A percentile compares a stretch with the other conserved stretches of the same genome.
phyloP scores from a whole-genome alignment of 1,140 invertebrate species.

The Marisa cornuarietis region DNA sequence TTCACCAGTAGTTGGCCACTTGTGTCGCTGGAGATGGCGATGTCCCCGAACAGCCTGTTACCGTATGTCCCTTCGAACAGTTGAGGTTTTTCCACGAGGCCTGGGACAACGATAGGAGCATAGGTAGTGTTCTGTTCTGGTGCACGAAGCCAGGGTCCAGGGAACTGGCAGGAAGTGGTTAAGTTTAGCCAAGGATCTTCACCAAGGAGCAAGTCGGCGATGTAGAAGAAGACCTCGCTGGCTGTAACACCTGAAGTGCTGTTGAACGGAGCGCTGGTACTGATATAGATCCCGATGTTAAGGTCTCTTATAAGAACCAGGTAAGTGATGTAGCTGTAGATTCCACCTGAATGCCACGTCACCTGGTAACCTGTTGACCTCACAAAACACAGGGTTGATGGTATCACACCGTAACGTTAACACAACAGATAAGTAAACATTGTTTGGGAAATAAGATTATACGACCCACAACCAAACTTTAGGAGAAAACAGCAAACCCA shows the following conservation, averaged over 20 bases:
- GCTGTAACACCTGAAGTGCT: too few relatives aligned
- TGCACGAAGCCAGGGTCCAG: slow-evolving; percentile 24
- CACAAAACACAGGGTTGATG: too few relatives aligned
- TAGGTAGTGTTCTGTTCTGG: too few relatives aligned
- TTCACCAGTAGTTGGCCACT: background rate
- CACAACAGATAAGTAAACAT: too few relatives aligned
- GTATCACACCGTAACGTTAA: too few relatives aligned
- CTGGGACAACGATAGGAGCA: too few relatives aligned
- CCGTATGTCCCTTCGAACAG: background rate
- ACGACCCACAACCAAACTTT: too few relatives aligned
- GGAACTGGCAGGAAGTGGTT: slow-evolving; percentile 30
- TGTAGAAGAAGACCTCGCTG: slow-evolving; percentile 9
- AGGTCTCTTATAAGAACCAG: background rate
- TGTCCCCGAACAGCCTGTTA: slow-evolving; percentile 10
- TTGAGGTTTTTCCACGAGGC: background rate
- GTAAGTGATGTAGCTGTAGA: slow-evolving; percentile 5
- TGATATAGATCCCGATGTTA: slow-evolving; percentile 10
- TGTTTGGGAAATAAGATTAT: too few relatives aligned
- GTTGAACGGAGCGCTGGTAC: background rate
- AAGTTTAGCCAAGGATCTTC: slow-evolving; percentile 36
- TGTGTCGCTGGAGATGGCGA: background rate
- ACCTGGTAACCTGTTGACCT: slow-evolving; percentile 4
- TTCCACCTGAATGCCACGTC: slow-evolving; percentile 4
- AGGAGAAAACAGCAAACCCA: too few relatives aligned
- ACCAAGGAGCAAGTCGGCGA: slow-evolving; percentile 31